phyloP scores from a whole-genome alignment of 1,140 invertebrate species.

The Melitaea cinxia region DNA sequence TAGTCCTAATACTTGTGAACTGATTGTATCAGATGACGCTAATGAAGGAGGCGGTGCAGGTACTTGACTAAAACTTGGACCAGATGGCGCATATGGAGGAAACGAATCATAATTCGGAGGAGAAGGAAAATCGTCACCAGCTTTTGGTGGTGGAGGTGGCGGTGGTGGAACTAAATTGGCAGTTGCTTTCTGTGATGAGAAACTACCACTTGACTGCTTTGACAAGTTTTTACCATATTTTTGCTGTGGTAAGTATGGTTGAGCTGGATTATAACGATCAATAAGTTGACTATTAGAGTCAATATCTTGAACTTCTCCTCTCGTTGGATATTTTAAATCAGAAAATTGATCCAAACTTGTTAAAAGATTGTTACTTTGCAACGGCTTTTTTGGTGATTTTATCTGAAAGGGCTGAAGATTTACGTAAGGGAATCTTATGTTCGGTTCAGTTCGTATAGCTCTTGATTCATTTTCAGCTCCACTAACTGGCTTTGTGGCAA shows the following conservation, averaged over 20 bases:
- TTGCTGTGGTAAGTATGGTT: slow-evolving; percentile 72
- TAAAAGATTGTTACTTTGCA: slow-evolving; percentile 56
- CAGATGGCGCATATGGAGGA: slow-evolving; percentile 58
- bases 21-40: slow-evolving; percentile 25
- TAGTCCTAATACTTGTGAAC: slow-evolving; percentile 31
- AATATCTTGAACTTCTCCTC: slow-evolving; percentile 73
- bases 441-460: slow-evolving; percentile 70
- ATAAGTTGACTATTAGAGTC: slow-evolving; percentile 51
- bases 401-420: slow-evolving; percentile 73
- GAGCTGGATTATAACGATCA: slow-evolving; percentile 78
- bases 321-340: slow-evolving; percentile 65
- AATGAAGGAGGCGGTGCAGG: slow-evolving; percentile 38
- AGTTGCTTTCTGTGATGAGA: slow-evolving; percentile 48
- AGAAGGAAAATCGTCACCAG: slow-evolving; percentile 57
- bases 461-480: slow-evolving; percentile 76
- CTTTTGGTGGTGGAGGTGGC: slow-evolving; percentile 58
- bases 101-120: slow-evolving; percentile 69
- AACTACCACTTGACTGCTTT: slow-evolving; percentile 53
- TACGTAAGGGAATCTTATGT: slow-evolving; percentile 70
- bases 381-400: slow-evolving; percentile 54
- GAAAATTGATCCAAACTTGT: slow-evolving; percentile 67
- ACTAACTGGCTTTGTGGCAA: slow-evolving; percentile 62
- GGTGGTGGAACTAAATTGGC: slow-evolving; percentile 71
- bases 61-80: slow-evolving; percentile 35
- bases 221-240: slow-evolving; percentile 52